A percentile compares a stretch with the other conserved stretches of the same genome.
phyloP scores from a whole-genome alignment of 2,797 vertebrate genomes.

The Cynopterus sphinx region DNA sequence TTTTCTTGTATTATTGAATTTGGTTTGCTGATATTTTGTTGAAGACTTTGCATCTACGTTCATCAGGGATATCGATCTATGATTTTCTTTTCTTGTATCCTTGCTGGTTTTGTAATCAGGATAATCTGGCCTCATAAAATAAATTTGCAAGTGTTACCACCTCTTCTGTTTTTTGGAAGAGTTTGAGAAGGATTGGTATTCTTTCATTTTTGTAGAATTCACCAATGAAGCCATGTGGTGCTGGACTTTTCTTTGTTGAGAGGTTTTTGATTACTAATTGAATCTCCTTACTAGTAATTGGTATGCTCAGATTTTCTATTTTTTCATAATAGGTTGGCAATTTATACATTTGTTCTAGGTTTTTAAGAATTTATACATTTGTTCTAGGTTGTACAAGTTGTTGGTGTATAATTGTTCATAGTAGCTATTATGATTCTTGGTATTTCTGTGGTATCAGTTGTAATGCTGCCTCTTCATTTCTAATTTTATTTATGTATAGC shows the following conservation, averaged over 20 bases:
- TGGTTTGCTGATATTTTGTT: background rate
- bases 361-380: background rate
- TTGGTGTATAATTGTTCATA: background rate
- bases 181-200: background rate
- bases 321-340: background rate
- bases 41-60: background rate
- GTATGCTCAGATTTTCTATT: background rate
- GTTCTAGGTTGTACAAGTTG: background rate
- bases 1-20: background rate
- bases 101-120: background rate
- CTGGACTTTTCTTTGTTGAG: background rate
- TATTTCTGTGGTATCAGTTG: background rate
- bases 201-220: background rate
- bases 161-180: background rate
- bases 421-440: background rate
- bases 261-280: background rate
- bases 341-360: background rate
- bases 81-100: background rate
- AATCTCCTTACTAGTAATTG: background rate
- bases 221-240: background rate
- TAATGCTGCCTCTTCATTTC: background rate
- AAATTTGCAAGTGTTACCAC: background rate
- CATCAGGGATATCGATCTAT: background rate
- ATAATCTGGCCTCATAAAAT: background rate
- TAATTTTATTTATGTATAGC: background rate